A percentile compares a stretch with the other conserved stretches of the same genome.
phyloP scores from a whole-genome alignment of 2,113 vertebrate genomes.

The Mirza zaza region DNA sequence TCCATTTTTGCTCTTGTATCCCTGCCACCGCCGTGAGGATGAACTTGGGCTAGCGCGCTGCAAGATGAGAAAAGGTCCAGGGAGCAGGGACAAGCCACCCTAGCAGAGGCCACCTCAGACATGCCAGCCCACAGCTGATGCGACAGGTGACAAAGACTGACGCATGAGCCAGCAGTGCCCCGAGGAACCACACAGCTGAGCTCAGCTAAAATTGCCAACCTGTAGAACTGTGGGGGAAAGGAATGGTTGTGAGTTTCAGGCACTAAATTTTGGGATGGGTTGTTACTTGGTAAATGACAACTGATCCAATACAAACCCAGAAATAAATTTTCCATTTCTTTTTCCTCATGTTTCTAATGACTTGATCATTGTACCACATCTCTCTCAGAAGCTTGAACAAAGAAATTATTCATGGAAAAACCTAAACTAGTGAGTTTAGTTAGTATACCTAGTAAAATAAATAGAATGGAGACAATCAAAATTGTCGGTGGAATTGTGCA shows the following conservation, averaged over 20 bases:
- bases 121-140: fast-evolving
- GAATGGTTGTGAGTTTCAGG: background rate
- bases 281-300: background rate
- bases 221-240: background rate
- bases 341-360: background rate
- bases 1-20: background rate
- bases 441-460: background rate
- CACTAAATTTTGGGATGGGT: background rate
- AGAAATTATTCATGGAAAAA: background rate
- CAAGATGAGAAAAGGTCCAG: background rate
- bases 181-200: background rate
- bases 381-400: background rate
- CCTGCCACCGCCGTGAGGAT: background rate
- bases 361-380: background rate
- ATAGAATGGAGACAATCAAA: background rate
- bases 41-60: background rate
- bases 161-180: fast-evolving
- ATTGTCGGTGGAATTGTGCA: background rate
- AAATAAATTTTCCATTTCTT: background rate
- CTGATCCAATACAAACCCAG: background rate
- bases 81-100: background rate
- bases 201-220: background rate
- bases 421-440: background rate
- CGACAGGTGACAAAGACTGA: background rate
- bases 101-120: background rate